A percentile compares a stretch with the other conserved stretches of the same genome.
Evolutionary conservation across 2,113 vertebrate species (phyloP).

Genomic region (Oryctolagus cuniculus): mOryCun1.1 NC_091440.1:111267001-111267500

Average conservation of each 20-base stretch:
- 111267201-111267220: not conserved
- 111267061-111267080: not conserved
- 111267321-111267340: not conserved
- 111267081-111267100: not conserved
- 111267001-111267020: not conserved
- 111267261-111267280: not conserved
- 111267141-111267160: not conserved
- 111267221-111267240: not conserved
- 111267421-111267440: not conserved
- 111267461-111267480: not conserved
- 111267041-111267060: not conserved
- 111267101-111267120: not conserved
- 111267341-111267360: not conserved
- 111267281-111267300: not conserved
- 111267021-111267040: not conserved
- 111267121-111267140: not conserved
- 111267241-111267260: not conserved
- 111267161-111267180: not conserved
- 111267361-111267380: not conserved
- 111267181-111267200: not conserved
- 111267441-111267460: not conserved
- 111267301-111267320: not conserved
- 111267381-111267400: not conserved
- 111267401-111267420: conserved; percentile 47
- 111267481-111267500: conserved; percentile 55